Conservation (phyloP, 2,888 invertebrate genomes). For the Hesperia comma region DNA sequence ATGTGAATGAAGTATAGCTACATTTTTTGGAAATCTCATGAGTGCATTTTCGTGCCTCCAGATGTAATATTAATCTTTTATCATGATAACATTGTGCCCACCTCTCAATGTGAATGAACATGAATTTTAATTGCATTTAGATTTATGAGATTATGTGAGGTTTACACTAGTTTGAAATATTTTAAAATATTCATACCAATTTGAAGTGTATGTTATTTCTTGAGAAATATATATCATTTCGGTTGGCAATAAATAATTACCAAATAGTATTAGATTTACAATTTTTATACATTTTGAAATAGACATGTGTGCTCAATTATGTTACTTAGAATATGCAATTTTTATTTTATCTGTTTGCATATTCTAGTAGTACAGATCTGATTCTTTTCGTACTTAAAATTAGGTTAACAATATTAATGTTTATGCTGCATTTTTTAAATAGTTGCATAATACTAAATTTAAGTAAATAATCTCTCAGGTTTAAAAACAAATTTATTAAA, state of each 20-base stretch:
- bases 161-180: constrained; percentile 23
- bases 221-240: constrained; percentile 11
- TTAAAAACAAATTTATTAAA: not conserved
- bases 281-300: constrained; percentile 26
- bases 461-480: not conserved
- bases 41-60: no score
- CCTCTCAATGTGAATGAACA: constrained; percentile 3
- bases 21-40: no score
- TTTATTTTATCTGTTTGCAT: constrained; percentile 10
- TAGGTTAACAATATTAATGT: constrained; percentile 6
- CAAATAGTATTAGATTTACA: constrained; percentile 30
- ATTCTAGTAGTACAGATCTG: constrained; percentile 19
- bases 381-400: constrained; percentile 28
- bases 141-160: constrained; percentile 31
- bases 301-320: constrained; percentile 40
- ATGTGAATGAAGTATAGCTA: no score
- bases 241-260: constrained; percentile 18
- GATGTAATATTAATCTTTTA: no score
- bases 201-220: constrained; percentile 14
- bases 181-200: constrained; percentile 9
- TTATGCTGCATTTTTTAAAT: constrained; percentile 11
- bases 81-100: no score
- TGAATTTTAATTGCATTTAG: constrained; percentile 25
- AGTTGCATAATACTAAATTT: constrained; percentile 6
- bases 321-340: constrained; percentile 28